Evolutionary conservation across 2,113 vertebrate genomes (phyloP), one percentile per base, ranked within the genome.

Genomic region (Python bivittatus): DNA sequence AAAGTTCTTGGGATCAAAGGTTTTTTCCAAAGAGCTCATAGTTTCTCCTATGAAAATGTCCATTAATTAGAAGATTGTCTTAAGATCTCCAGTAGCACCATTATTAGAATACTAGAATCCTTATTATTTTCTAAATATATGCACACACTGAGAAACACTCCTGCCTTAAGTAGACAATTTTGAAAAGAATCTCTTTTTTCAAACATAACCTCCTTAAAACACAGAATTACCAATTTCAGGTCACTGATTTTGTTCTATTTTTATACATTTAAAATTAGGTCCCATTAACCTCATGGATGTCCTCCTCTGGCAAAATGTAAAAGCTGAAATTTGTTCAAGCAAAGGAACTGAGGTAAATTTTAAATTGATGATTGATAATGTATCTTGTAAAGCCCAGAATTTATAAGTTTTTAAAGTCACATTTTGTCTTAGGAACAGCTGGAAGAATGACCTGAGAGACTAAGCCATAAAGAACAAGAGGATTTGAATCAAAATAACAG

Each of bases 41-140:
- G 12, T 53, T 89, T 89, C 84, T 85, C 85, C 72, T 52, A 48
- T 88, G 38, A 79, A 84, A 89, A 84, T 89, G 88, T 58, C 79
- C 44, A 89, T 89, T 85, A n/a, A 54, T 89, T 61, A 85, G 48
- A 92, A 89, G 12, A 61, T 56, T 13, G 12, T n/a, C 57, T 79
- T n/a, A 88, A 88, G 22, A 42, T 38, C 5, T 11, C 29, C 27
- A 42, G 44, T 8, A 38, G 42, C 57, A 85, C 52, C 52, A 64
- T 89, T 61, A 88, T 92, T 83, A 61, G 13, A 92, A 29, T 85
- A 88, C 4, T 52, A 92, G 53, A 12, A 84, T 88, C n/a, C 20
- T 48, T 52, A 33, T 27, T 88, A 9, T 33, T 87, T 38, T 58
- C 23, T 6, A 20, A n/a, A 86, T n/a, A 54, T 20, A 86, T n/a